Conservation (phyloP, 1,140 invertebrate genomes). For the Oryzaephilus surinamensis region DNA sequence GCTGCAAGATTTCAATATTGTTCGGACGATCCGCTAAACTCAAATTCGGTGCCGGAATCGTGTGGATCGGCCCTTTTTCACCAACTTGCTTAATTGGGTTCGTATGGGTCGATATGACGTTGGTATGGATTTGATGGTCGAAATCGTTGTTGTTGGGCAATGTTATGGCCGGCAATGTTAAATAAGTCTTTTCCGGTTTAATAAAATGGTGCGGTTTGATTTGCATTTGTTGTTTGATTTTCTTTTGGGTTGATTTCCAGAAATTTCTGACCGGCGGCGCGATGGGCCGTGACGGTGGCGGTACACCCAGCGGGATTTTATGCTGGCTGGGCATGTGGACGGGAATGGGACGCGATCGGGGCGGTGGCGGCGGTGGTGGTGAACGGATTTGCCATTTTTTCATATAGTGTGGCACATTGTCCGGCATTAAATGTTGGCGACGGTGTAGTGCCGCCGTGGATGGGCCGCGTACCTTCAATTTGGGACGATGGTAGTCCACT, state of each 20-base stretch:
- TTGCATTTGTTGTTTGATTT: slow-evolving; percentile 5
- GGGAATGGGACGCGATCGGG: slow-evolving; percentile 10
- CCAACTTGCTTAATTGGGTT: slow-evolving; percentile 35
- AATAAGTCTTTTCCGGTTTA: slow-evolving; percentile 13
- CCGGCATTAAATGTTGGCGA: no score
- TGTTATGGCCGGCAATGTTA: slow-evolving; percentile 17
- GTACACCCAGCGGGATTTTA: slow-evolving; percentile 8
- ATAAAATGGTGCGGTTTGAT: slow-evolving; percentile 8
- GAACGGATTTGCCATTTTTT: slow-evolving; percentile 23
- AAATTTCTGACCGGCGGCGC: slow-evolving; percentile 13
- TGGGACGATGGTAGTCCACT: slow-evolving; percentile 9
- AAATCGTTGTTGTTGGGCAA: slow-evolving; percentile 20
- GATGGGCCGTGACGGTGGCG: slow-evolving; percentile 3
- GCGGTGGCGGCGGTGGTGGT: slow-evolving; percentile 2
- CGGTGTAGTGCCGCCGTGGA: slow-evolving; percentile 8
- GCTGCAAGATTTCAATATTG: slow-evolving; percentile 12
- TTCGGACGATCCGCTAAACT: slow-evolving; percentile 33
- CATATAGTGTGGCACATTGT: slow-evolving; percentile 13
- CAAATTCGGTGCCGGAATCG: slow-evolving; percentile 71
- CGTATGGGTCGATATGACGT: slow-evolving; percentile 25
- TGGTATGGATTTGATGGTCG: slow-evolving; percentile 32
- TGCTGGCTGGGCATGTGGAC: slow-evolving; percentile 10
- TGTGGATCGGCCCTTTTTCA: slow-evolving; percentile 64
- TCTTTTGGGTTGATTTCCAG: slow-evolving; percentile 16
- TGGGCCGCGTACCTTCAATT: slow-evolving; percentile 15